A percentile compares a stretch with the other conserved stretches of the same genome.
phyloP scores from a whole-genome alignment of 2,888 invertebrate genomes.

The Auanema sp. region DNA sequence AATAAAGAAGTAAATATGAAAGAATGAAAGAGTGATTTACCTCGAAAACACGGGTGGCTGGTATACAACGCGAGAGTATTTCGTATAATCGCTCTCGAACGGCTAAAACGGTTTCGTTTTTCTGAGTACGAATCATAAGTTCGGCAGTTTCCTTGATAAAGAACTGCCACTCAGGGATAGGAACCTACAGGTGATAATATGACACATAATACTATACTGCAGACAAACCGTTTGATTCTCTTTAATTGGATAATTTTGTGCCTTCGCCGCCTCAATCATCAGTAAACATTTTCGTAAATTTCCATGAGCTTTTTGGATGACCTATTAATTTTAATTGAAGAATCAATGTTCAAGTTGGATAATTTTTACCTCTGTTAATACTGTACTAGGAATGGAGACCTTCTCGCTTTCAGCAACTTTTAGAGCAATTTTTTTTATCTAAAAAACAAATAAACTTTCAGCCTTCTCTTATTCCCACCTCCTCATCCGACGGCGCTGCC shows the following conservation, averaged over 20 bases:
- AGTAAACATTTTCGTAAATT: conserved; percentile 89
- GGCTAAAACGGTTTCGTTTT: conserved; percentile 71
- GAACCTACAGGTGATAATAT: conserved; percentile 71
- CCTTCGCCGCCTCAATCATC: conserved; percentile 75
- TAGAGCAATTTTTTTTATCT: conserved; percentile 4
- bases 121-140: conserved; percentile 83
- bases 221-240: conserved; percentile 28
- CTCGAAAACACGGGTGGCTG: conserved; percentile 86
- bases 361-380: background rate
- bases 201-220: background rate
- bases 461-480: too few relatives aligned
- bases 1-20: background rate
- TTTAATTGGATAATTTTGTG: conserved; percentile 14
- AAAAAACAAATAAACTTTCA: conserved; percentile 22
- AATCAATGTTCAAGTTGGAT: background rate
- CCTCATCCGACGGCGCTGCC: conserved; percentile 80
- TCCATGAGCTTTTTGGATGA: conserved; percentile 80
- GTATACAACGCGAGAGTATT: conserved; percentile 88
- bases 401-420: background rate
- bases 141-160: conserved; percentile 84
- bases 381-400: background rate
- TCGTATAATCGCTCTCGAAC: conserved; percentile 88
- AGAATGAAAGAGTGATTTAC: conserved; percentile 57
- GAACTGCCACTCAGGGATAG: conserved; percentile 89
- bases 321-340: conserved; percentile 63